A percentile compares a stretch with the other conserved stretches of the same genome.
Conservation (phyloP, 2,888 invertebrate species). For the Dioctria linearis region DNA sequence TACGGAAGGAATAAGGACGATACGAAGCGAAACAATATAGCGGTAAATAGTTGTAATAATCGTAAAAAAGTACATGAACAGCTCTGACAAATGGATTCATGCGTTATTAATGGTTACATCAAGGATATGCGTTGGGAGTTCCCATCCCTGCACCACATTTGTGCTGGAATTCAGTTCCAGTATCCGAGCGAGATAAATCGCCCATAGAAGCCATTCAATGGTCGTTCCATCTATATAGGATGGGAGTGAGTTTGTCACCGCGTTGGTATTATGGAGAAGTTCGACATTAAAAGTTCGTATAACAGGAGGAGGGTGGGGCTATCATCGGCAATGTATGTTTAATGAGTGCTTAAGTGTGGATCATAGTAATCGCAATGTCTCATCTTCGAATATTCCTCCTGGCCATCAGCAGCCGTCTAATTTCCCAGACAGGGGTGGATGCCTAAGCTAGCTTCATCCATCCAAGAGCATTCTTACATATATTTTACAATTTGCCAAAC, state of each 20-base stretch:
- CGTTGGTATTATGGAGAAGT: neutral
- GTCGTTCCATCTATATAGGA: neutral
- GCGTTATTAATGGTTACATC: slow-evolving; percentile 58
- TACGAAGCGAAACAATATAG: slow-evolving; percentile 55
- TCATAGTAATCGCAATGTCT: slow-evolving; percentile 19
- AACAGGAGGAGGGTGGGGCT: neutral
- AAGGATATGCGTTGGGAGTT: slow-evolving; percentile 44
- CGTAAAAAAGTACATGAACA: slow-evolving; percentile 59
- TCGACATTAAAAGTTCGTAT: neutral
- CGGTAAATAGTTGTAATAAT: slow-evolving; percentile 59
- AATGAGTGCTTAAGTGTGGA: slow-evolving; percentile 36
- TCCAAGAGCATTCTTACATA: slow-evolving; percentile 49
- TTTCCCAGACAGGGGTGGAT: slow-evolving; percentile 42
- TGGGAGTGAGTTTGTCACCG: slow-evolving; percentile 39
- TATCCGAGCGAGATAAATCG: slow-evolving; percentile 5
- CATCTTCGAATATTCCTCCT: slow-evolving; percentile 18
- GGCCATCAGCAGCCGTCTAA: slow-evolving; percentile 25
- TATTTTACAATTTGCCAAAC: slow-evolving; percentile 56
- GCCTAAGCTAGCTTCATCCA: slow-evolving; percentile 14
- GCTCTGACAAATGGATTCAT: slow-evolving; percentile 58
- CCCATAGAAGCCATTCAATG: neutral
- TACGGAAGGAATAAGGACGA: slow-evolving; percentile 48
- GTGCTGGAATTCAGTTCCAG: neutral
- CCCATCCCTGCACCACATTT: slow-evolving; percentile 17
- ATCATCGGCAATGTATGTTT: slow-evolving; percentile 1